Evolutionary conservation across 2,888 invertebrate species (phyloP).

Genomic region (Epirrhoe tristata): DNA sequence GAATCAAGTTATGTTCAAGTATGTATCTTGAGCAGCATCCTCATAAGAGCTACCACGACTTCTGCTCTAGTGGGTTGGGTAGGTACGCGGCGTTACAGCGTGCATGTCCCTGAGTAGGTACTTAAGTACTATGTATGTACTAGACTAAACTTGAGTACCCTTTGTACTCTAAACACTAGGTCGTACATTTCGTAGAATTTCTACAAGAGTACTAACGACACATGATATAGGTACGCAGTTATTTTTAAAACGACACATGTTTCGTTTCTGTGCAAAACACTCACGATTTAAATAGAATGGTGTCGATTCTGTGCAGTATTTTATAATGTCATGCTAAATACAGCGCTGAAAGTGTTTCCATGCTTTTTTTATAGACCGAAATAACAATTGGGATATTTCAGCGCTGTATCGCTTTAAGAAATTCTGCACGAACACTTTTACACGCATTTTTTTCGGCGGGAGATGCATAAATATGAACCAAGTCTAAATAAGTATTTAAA

Average conservation of each 20-base stretch:
- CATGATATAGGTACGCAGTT: conserved; percentile 15
- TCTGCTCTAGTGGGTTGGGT: not conserved
- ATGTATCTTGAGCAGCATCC: conserved; percentile 57
- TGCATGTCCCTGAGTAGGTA: conserved; percentile 53
- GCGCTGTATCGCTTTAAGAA: conserved; percentile 3
- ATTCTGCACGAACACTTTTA: conserved; percentile 5
- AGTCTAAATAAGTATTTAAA: not conserved
- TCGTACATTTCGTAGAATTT: conserved; percentile 6
- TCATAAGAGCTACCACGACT: not conserved
- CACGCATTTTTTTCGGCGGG: conserved; percentile 35
- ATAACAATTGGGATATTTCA: not conserved
- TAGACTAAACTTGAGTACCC: conserved; percentile 36
- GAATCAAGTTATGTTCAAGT: conserved; percentile 57
- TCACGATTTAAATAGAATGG: conserved; percentile 15
- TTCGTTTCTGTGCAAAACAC: conserved; percentile 19
- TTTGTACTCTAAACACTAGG: conserved; percentile 13
- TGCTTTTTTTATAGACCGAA: conserved; percentile 2
- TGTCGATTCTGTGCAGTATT: conserved; percentile 10
- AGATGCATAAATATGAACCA: conserved; percentile 18
- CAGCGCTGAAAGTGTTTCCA: conserved; percentile 4
- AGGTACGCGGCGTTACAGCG: conserved; percentile 39
- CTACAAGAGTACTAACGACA: conserved; percentile 21
- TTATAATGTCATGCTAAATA: conserved; percentile 4
- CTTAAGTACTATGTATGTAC: conserved; percentile 53
- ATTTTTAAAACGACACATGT: conserved; percentile 16